Evolutionary conservation across 2,797 vertebrate genomes (phyloP).

Genomic region (Clarias fuscus): DNA sequence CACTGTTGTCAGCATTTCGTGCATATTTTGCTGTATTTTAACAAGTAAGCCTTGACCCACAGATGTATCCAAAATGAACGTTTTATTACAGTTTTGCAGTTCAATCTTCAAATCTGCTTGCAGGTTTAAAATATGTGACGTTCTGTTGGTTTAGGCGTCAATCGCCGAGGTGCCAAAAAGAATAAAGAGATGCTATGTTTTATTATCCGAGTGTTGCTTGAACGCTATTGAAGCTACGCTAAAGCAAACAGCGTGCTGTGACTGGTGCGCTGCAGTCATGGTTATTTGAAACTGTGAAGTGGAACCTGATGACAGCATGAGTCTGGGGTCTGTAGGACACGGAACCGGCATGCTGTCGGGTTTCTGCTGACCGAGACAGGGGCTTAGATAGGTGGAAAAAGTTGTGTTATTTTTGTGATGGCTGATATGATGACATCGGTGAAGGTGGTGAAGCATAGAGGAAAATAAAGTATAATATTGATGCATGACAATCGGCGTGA

Average conservation of each 20-base stretch:
- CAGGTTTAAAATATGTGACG: not conserved
- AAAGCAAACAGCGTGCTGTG: conserved; percentile 43
- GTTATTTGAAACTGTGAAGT: conserved; percentile 55
- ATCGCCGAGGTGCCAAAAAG: not conserved
- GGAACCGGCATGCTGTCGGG: conserved; percentile 36
- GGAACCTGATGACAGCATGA: conserved; percentile 54
- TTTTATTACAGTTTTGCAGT: no score
- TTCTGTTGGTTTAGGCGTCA: not conserved
- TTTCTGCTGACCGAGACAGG: conserved; percentile 42
- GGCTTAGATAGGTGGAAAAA: not conserved
- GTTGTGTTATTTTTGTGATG: not conserved
- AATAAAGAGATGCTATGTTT: conserved; percentile 25
- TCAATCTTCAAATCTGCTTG: not conserved
- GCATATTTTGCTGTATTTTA: no score
- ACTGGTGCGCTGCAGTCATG: conserved; percentile 41
- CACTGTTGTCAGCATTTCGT: no score
- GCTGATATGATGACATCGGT: not conserved
- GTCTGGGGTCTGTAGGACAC: conserved; percentile 43
- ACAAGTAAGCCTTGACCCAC: not conserved
- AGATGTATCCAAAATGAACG: not conserved
- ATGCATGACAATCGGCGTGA: not conserved
- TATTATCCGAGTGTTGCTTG: conserved; percentile 51
- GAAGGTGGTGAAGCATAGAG: not conserved
- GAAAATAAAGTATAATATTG: not conserved
- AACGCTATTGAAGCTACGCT: conserved; percentile 48